Base-by-base conservation (phyloP, 1,140 invertebrate genomes). In the Nymphalis io region DNA sequence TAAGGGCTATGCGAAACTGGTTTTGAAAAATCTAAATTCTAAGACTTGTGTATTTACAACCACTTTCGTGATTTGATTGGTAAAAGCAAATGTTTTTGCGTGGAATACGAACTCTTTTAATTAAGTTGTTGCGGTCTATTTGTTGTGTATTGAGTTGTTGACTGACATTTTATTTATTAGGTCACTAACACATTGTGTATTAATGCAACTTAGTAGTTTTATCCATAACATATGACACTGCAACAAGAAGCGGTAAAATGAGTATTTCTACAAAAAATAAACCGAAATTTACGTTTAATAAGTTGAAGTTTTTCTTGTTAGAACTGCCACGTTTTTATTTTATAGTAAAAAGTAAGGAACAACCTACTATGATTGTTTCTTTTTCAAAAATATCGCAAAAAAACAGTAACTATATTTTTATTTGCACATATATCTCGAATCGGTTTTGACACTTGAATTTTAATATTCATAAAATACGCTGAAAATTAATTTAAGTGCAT, bases 21-120 rank as follows among this genome's bases (percentile, higher is more conserved):
- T 63, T 70, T 70, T 63, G 68, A 63, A 70, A 70, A 70, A 70
- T 70, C 60, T 70, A 70, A 63, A 70, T 70, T 70, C 68, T 63
- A 64, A 44, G 68, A 53, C 53, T 63, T 16, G 62, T 12, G 60
- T 63, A 63, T 63, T 63, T 70, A 63, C 68, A 63, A 63, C 27
- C 53, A 33, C 12, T 48, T 63, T 55, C 68, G 68, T 70, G 68
- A 39, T 55, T 70, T 40, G 68, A 21, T 70, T 70, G n/a, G 63
- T 70, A 70, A 68, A 40, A 46, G 21, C 39, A 11, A 18, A 57
- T 39, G 64, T 42, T 66, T 66, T 70, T 63, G 68, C 68, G 39
- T 66, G 8, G 64, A 62, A 69, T 70, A 70, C 68, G 27, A 59
- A 69, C 20, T 38, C 53, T 70, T 68, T 61, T 70, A 70, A 70